These are phyloP conservation scores for Neoarius graeffei DNA, from an alignment of 2,113 vertebrate genomes.

Conservation along the genomic window DNA sequence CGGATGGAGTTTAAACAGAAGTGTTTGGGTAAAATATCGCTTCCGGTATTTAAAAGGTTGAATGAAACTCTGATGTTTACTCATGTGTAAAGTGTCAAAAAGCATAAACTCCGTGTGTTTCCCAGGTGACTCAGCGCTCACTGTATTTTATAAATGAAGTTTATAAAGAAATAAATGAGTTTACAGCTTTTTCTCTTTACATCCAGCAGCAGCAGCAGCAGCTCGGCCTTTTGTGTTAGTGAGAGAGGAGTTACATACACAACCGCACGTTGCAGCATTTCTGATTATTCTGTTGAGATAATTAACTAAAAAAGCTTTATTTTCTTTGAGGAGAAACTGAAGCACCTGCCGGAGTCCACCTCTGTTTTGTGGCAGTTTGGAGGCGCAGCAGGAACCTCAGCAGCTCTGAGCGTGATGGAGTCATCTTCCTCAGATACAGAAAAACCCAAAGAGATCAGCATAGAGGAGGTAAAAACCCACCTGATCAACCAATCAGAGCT, in stretches of 20 bases:
- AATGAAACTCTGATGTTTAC: background rate
- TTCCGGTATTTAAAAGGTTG: background rate
- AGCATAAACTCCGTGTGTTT: too few relatives aligned
- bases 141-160: background rate
- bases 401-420: constrained; percentile 70
- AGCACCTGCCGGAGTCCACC: background rate
- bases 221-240: too few relatives aligned
- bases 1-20: too few relatives aligned
- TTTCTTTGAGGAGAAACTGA: background rate
- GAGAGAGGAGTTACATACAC: too few relatives aligned
- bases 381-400: constrained; percentile 65
- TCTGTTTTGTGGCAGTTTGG: constrained; percentile 64
- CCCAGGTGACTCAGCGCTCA: background rate
- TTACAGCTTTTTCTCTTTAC: background rate
- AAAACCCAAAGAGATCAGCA: constrained; percentile 69
- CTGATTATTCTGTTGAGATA: background rate
- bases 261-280: too few relatives aligned
- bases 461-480: constrained; percentile 74
- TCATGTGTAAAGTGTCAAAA: background rate
- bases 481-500: background rate
- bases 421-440: constrained; percentile 68
- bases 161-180: background rate
- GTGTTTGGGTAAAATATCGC: background rate
- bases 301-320: background rate
- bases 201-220: too few relatives aligned